Base-by-base conservation (phyloP, 2,797 vertebrate genomes). In the Malacoctenus gilli region DNA sequence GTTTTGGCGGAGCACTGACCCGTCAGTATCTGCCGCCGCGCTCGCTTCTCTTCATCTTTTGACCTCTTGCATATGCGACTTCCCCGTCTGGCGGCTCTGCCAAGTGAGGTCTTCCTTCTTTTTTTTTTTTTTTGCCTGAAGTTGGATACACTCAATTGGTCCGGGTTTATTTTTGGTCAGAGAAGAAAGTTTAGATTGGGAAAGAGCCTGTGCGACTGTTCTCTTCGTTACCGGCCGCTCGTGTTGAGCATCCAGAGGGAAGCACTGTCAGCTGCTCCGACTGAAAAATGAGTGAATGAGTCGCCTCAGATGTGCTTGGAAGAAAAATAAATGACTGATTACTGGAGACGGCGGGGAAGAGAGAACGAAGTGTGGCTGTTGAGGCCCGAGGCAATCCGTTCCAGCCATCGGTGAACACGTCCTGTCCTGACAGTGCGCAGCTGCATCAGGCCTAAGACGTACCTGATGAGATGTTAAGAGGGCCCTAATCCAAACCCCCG, bases 1-100 rank as follows among this genome's bases (percentile, higher is more conserved):
- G 59, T 83, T 87, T 86, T 80, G 65, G 74, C 79, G 70, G 43
- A 50, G 68, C 43, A 1, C 62, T 80, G 83, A 85, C 68, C 79
- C 69, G 5, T 30, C 52, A 23, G 70, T 64, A 55, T 80, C 75
- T 58, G 32, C 15, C 52, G 67, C 72, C 40, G 8, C 13, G 34
- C 44, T 51, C n/a, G 60, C 74, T 82, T 81, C 70, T 63, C 66
- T 44, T 82, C 62, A 57, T 75, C 74, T 62, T n/a, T 53, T 80
- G 85, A 89, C 85, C 80, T 2, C 25, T 28, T 12, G 15, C 50
- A 55, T 71, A 49, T 62, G 65, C 44, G 62, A 59, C 48, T 76
- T 72, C 68, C 39, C 54, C 52, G 65, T 49, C 58, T 14, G 41
- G 67, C 69, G 12, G 2, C 66, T 72, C 64, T 39, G 52, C 71